A percentile compares a stretch with the other conserved stretches of the same genome.
Conservation (phyloP, 2,888 invertebrate species). For the Boloria euphrosyne region DNA sequence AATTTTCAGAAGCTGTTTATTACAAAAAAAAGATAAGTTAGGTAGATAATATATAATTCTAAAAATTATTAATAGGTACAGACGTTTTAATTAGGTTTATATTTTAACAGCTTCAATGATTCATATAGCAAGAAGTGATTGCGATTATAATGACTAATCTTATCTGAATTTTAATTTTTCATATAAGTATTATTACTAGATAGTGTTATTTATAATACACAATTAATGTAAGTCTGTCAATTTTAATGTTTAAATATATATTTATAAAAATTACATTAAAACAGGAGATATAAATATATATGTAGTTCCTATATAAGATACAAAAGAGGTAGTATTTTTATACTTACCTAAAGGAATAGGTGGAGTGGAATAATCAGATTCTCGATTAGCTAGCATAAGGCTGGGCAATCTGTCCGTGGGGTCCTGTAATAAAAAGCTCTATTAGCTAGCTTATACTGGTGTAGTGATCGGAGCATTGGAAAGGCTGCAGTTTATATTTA, state of each 20-base stretch:
- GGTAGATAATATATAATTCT: not conserved
- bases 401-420: slow-evolving; percentile 51
- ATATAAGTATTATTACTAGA: not conserved
- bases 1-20: slow-evolving; percentile 27
- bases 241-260: not conserved
- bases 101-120: slow-evolving; percentile 2
- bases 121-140: slow-evolving; percentile 6
- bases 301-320: too few relatives aligned
- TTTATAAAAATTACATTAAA: not conserved
- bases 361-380: slow-evolving; percentile 56
- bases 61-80: not conserved
- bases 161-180: slow-evolving; percentile 3
- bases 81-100: slow-evolving; percentile 1
- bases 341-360: slow-evolving; percentile 59
- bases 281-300: not conserved
- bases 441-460: slow-evolving; percentile 4
- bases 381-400: slow-evolving; percentile 45
- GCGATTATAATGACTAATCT: slow-evolving; percentile 6
- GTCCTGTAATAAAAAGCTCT: slow-evolving; percentile 54
- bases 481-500: slow-evolving; percentile 51
- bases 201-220: not conserved
- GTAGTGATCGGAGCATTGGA: slow-evolving; percentile 8
- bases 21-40: not conserved
- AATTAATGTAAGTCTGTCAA: not conserved
- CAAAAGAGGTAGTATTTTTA: not conserved